These are phyloP conservation scores for Penaeus monodon DNA, from an alignment of 2,888 invertebrate species.

Conservation along the genomic window DNA sequence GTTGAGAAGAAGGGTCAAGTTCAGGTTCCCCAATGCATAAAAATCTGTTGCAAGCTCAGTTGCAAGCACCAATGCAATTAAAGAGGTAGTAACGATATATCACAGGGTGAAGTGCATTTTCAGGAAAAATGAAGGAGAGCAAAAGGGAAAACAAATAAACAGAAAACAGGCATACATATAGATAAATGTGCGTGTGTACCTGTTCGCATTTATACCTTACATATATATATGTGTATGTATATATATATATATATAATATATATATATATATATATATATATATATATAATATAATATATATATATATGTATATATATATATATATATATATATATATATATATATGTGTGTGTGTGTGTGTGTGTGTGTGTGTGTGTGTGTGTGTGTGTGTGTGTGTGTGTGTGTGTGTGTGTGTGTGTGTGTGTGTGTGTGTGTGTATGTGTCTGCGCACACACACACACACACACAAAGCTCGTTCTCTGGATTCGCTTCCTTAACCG, in stretches of 20 bases:
- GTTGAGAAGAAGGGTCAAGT: too few relatives aligned
- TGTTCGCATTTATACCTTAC: slow-evolving; percentile 9
- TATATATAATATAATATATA: neutral
- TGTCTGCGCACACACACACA: neutral
- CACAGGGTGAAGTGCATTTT: too few relatives aligned
- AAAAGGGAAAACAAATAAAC: too few relatives aligned
- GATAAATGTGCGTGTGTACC: neutral
- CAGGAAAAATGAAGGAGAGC: too few relatives aligned
- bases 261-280: neutral
- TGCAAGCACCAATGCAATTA: too few relatives aligned
- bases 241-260: neutral
- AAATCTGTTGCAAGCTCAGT: too few relatives aligned
- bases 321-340: slow-evolving; percentile 23
- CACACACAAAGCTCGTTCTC: too few relatives aligned
- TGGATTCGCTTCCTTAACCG: too few relatives aligned
- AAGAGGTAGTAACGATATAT: too few relatives aligned
- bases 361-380: neutral
- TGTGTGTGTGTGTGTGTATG: neutral
- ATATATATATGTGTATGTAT: slow-evolving; percentile 4
- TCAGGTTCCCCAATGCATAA: too few relatives aligned
- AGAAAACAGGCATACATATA: neutral
- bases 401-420: neutral
- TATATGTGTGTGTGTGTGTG: neutral
- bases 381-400: neutral
- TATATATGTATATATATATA: slow-evolving; percentile 7